phyloP scores from a whole-genome alignment of 2,113 vertebrate species.

The Phycodurus eques region DNA sequence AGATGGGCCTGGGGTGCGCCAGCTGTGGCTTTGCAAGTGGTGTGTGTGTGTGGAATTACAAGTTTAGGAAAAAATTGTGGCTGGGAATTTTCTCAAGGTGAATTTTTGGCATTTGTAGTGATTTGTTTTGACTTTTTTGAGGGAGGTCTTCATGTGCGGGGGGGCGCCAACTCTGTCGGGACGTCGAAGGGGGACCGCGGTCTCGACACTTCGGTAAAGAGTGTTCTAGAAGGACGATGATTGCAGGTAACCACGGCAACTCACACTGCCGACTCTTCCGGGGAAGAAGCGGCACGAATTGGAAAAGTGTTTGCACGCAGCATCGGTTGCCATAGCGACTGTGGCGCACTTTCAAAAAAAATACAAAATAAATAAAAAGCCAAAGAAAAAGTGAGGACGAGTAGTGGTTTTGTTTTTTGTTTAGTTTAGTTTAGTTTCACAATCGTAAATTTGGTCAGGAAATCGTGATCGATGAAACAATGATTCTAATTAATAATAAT shows the following conservation, averaged over 20 bases:
- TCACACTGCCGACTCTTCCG: neutral
- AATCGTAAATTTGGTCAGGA: neutral
- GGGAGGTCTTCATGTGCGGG: neutral
- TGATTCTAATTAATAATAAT: too few relatives aligned
- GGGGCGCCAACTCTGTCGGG: neutral
- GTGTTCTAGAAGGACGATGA: neutral
- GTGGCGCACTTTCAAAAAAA: neutral
- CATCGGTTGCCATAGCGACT: neutral
- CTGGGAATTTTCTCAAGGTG: too few relatives aligned
- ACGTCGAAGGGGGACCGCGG: neutral
- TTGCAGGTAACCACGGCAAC: slow-evolving; percentile 36
- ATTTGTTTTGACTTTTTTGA: too few relatives aligned
- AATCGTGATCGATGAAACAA: too few relatives aligned
- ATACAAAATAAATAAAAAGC: neutral
- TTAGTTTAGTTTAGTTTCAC: neutral
- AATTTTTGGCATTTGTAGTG: too few relatives aligned
- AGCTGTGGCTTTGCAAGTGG: too few relatives aligned
- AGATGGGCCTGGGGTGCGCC: too few relatives aligned
- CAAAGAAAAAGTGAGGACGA: neutral
- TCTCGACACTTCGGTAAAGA: neutral
- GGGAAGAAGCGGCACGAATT: neutral
- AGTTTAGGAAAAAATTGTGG: too few relatives aligned
- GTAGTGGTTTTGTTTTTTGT: neutral
- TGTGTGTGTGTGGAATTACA: too few relatives aligned
- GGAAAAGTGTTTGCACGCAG: neutral